phyloP scores from a whole-genome alignment of 1,140 invertebrate genomes.

The Drosophila serrata region DNA sequence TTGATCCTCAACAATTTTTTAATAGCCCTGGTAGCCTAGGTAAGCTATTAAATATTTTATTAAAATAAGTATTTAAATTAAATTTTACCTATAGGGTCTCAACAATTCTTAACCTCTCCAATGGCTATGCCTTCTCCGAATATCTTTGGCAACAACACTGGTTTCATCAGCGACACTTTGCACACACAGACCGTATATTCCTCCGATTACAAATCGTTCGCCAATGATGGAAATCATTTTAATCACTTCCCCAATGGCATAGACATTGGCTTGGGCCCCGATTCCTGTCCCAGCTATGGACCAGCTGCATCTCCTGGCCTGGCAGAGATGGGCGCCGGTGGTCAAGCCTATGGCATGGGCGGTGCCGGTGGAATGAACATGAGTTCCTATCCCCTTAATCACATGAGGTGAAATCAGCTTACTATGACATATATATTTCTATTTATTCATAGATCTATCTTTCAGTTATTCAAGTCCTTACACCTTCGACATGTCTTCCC shows the following conservation, averaged over 20 bases:
- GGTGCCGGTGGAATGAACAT: conserved; percentile 27
- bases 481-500: conserved; percentile 11
- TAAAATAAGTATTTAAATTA: background rate
- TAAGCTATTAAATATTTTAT: background rate
- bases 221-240: conserved; percentile 31
- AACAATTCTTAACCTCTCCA: conserved; percentile 2
- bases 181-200: conserved; percentile 47
- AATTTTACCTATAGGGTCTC: background rate
- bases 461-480: conserved; percentile 31
- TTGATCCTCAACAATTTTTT: conserved; percentile 21
- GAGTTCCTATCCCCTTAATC: conserved; percentile 27
- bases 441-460: too few relatives aligned
- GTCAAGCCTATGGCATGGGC: conserved; percentile 37
- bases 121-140: conserved; percentile 5
- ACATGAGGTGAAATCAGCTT: too few relatives aligned
- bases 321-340: conserved; percentile 37
- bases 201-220: conserved; percentile 36
- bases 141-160: conserved; percentile 11
- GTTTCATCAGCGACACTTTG: conserved; percentile 22
- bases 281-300: conserved; percentile 10
- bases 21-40: background rate
- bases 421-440: too few relatives aligned
- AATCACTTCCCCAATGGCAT: conserved; percentile 52
- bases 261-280: conserved; percentile 26
- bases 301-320: conserved; percentile 10